Evolutionary conservation across 2,888 invertebrate species (phyloP).

Genomic region (Tortrix viridana): DNA sequence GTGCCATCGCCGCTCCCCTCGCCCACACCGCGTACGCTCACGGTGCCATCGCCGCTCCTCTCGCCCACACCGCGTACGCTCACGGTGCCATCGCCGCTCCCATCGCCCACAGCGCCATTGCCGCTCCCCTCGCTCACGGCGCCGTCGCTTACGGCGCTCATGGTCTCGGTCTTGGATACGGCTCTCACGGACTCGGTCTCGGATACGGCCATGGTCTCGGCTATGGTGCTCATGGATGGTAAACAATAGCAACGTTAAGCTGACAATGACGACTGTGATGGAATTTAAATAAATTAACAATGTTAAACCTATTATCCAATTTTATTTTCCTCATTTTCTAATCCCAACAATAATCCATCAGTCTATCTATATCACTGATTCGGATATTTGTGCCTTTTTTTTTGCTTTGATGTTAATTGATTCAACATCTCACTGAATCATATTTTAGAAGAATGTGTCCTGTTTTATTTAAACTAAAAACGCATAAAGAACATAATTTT

Average conservation of each 20-base stretch:
- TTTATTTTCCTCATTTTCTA: background rate
- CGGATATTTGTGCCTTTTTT: too few relatives aligned
- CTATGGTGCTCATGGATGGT: constrained; percentile 25
- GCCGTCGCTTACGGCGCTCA: constrained; percentile 23
- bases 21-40: constrained; percentile 19
- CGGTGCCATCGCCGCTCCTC: constrained; percentile 28
- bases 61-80: background rate
- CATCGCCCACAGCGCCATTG: constrained; percentile 31
- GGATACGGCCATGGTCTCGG: constrained; percentile 31
- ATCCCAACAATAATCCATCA: background rate
- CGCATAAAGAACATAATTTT: too few relatives aligned
- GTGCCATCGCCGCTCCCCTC: constrained; percentile 12
- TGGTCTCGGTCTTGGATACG: constrained; percentile 19
- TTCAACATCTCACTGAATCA: too few relatives aligned
- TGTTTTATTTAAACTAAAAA: too few relatives aligned
- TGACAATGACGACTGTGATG: constrained; percentile 22
- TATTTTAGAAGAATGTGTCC: too few relatives aligned
- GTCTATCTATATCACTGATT: too few relatives aligned
- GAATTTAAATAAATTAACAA: constrained; percentile 9
- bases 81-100: background rate
- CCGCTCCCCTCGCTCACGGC: constrained; percentile 42
- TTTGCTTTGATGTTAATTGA: too few relatives aligned
- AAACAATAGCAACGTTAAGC: constrained; percentile 9
- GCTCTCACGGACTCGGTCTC: constrained; percentile 25
- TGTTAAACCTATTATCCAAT: background rate